phyloP scores from a whole-genome alignment of 2,797 vertebrate species.

The Oophaga sylvatica region DNA sequence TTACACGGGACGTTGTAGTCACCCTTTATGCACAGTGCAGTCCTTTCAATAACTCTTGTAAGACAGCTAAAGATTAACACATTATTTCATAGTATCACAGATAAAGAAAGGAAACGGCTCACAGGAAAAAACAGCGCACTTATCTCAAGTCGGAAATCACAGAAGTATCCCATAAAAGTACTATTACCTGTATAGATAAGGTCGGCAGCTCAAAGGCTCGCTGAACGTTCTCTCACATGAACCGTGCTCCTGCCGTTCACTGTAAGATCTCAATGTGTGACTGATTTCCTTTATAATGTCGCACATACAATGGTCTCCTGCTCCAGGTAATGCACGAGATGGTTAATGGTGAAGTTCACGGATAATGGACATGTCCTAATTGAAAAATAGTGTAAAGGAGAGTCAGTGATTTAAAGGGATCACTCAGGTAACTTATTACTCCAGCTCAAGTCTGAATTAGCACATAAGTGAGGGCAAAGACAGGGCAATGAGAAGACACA shows the following conservation, averaged over 20 bases:
- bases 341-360: not conserved
- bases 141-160: slow-evolving; percentile 41
- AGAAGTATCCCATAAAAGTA: slow-evolving; percentile 13
- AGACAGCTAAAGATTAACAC: slow-evolving; percentile 34
- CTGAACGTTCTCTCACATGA: slow-evolving; percentile 18
- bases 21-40: slow-evolving; percentile 10
- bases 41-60: slow-evolving; percentile 5
- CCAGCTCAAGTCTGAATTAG: not conserved
- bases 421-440: not conserved
- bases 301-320: not conserved
- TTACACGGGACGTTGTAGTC: slow-evolving; percentile 3
- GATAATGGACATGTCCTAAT: not conserved
- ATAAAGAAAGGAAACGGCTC: slow-evolving; percentile 45
- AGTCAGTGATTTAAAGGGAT: not conserved
- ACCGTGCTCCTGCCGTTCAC: not conserved
- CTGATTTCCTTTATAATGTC: not conserved
- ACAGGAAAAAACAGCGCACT: slow-evolving; percentile 33
- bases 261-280: not conserved
- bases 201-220: slow-evolving; percentile 29
- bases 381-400: not conserved
- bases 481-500: not conserved
- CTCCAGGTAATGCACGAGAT: not conserved
- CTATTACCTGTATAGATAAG: slow-evolving; percentile 35
- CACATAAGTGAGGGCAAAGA: not conserved
- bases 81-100: slow-evolving; percentile 22